These are phyloP conservation scores for Coptotermes formosanus DNA, from an alignment of 1,140 invertebrate species.

Conservation along the genomic window DNA sequence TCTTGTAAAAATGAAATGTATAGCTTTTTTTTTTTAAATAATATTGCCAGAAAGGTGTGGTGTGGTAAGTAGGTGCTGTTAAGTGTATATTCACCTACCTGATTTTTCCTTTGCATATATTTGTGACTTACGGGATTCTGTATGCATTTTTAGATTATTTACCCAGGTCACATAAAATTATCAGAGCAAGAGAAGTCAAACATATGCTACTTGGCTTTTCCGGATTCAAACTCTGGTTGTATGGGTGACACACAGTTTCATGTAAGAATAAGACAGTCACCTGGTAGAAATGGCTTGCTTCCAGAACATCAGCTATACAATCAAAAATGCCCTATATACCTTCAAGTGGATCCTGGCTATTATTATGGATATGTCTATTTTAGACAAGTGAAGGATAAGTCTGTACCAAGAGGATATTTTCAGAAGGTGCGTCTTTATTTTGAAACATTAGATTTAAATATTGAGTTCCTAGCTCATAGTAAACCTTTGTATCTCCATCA, in stretches of 20 bases:
- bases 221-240: constrained; percentile 97
- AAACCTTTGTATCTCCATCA: too few species aligned
- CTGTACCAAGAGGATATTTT: constrained; percentile 94
- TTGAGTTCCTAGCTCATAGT: too few species aligned
- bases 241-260: constrained; percentile 98
- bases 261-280: constrained; percentile 73
- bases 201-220: constrained; percentile 97
- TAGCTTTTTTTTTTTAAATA: too few species aligned
- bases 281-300: constrained; percentile 41
- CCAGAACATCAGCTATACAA: constrained; percentile 59
- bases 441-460: constrained; percentile 8
- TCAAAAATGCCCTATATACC: constrained; percentile 65
- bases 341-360: constrained; percentile 76
- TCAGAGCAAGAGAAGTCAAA: constrained; percentile 94
- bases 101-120: too few species aligned
- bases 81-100: too few species aligned
- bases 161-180: constrained; percentile 77
- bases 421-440: constrained; percentile 73
- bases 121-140: neutral
- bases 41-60: too few species aligned
- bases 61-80: too few species aligned
- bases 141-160: constrained; percentile 68
- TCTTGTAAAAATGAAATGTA: too few species aligned
- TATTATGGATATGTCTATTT: constrained; percentile 98
- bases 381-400: constrained; percentile 92